phyloP scores from a whole-genome alignment of 2,113 vertebrate genomes.

The Pseudopodoces humilis region DNA sequence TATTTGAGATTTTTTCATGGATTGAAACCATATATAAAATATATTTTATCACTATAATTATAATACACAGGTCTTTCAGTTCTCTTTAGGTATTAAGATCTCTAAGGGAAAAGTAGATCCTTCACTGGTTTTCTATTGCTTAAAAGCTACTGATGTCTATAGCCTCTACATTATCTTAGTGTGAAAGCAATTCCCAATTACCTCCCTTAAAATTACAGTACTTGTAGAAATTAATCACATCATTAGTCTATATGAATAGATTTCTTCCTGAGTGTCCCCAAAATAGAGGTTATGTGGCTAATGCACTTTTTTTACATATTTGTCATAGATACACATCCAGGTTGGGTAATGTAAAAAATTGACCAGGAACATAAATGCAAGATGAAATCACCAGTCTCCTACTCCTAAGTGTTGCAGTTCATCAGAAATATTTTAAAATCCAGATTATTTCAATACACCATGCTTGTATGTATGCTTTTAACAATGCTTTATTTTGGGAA shows the following conservation, averaged over 20 bases:
- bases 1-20: not conserved
- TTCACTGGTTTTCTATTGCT: not conserved
- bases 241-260: not conserved
- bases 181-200: not conserved
- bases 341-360: not conserved
- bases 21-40: not conserved
- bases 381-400: not conserved
- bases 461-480: not conserved
- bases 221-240: not conserved
- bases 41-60: not conserved
- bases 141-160: not conserved
- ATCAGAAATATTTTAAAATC: not conserved
- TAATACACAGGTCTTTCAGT: not conserved
- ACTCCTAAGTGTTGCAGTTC: not conserved
- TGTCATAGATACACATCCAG: not conserved
- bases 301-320: not conserved
- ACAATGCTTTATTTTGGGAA: constrained; percentile 16
- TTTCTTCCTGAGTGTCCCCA: not conserved
- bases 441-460: not conserved
- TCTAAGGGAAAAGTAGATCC: not conserved
- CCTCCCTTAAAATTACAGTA: not conserved
- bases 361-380: not conserved
- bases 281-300: not conserved
- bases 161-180: not conserved
- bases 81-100: not conserved